Evolutionary conservation across 2,888 invertebrate species (phyloP), one percentile per base, ranked within the genome.

Genomic region (Eulithis testata): DNA sequence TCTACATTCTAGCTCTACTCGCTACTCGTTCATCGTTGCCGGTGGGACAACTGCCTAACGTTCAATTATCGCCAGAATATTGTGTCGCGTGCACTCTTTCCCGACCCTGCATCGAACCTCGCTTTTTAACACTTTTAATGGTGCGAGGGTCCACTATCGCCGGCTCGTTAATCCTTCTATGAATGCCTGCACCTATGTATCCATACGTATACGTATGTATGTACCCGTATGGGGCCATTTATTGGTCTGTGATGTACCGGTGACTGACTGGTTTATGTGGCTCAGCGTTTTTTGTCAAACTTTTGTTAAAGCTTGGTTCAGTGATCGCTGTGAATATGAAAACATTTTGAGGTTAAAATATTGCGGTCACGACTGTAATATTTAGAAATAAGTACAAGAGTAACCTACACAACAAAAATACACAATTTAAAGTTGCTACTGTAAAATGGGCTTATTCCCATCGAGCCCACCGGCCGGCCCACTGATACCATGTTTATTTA

Each of bases 81-180:
- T 4, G 12, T 47, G 14, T 43, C 59, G 59, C 47, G 40, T 4
- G 12, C 50, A 60, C 37, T 50, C 3, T 8, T 8, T 6, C 36
- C 58, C 21, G 21, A n/a, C 12, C 44, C 6, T 14, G 9, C 27
- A 75, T 76, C 73, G 78, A 76, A 73, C 71, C 68, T 81, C 79
- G 82, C 83, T 86, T 85, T 87, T 86, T 86, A 87, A 85, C 86
- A 86, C 78, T 86, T 85, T 85, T 84, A 87, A 87, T 87, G 86
- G 86, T 70, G 83, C 80, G 83, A 83, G 80, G 84, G 81, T 75
- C 78, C 83, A 83, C 86, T 86, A 85, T 84, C 84, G 84, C 67
- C 60, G 77, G 77, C 79, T 71, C 86, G 85, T 87, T 87, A 86
- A 86, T 86, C 82, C 83, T 79, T 55, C 77, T 76, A 78, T 83